Percentiles rank a stretch among this genome's conserved stretches.
Conservation (phyloP, 92 coral and sea anemone species). For the Palythoa grandiflora region DNA sequence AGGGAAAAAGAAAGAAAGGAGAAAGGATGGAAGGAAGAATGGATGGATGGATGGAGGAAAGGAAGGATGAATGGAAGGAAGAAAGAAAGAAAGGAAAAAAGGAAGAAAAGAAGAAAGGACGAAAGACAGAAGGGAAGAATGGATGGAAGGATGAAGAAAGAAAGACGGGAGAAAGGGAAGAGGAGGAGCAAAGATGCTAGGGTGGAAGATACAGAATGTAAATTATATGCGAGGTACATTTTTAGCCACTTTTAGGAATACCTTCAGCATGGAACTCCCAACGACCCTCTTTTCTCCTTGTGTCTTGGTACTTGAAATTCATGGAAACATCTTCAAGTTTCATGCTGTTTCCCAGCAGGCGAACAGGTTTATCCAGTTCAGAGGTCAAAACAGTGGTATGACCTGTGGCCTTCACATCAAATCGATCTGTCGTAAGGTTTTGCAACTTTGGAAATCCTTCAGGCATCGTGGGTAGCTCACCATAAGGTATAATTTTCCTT, state of each 20-base stretch:
- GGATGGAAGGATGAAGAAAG: background rate
- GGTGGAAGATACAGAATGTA: too few species aligned
- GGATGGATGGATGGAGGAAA: background rate
- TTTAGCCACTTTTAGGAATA: background rate
- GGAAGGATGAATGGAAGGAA: background rate
- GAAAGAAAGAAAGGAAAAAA: conserved; percentile 10
- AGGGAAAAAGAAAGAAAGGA: too few species aligned
- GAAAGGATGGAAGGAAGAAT: background rate
- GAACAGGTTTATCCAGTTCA: conserved; percentile 86
- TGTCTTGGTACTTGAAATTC: conserved; percentile 84
- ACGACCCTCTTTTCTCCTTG: conserved; percentile 66
- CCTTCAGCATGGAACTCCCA: conserved; percentile 97
- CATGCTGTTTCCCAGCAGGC: conserved; percentile 81
- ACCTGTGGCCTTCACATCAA: conserved; percentile 80
- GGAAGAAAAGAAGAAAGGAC: background rate
- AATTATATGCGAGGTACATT: background rate
- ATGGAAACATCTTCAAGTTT: conserved; percentile 71
- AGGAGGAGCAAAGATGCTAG: too few species aligned
- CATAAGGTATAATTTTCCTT: conserved; percentile 79
- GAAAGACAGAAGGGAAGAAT: background rate
- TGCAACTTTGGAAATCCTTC: conserved; percentile 90
- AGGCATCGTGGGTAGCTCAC: conserved; percentile 87
- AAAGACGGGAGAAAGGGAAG: background rate
- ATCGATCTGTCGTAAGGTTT: conserved; percentile 86
- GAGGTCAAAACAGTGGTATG: conserved; percentile 83